Evolutionary conservation across 2,888 invertebrate species (phyloP).

Genomic region (Calameuta filiformis): DNA sequence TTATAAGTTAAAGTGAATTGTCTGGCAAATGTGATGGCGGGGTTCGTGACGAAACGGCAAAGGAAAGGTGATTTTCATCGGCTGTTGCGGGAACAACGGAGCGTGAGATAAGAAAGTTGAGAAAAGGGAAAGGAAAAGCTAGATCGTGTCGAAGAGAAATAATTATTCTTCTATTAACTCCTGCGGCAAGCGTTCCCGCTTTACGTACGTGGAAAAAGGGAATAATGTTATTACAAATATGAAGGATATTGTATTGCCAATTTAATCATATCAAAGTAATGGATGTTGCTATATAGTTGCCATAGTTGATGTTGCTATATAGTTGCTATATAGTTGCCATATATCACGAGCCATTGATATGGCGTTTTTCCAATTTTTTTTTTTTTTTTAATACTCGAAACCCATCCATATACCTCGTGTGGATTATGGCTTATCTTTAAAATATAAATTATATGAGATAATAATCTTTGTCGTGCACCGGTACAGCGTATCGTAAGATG

Average conservation of each 20-base stretch:
- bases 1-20: not conserved
- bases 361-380: not conserved
- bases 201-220: not conserved
- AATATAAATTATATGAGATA: not conserved
- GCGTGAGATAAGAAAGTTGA: not conserved
- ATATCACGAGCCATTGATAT: not conserved
- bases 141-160: not conserved
- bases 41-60: not conserved
- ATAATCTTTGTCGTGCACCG: not conserved
- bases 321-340: not conserved
- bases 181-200: not conserved
- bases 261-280: not conserved
- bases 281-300: not conserved
- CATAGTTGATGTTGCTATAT: not conserved
- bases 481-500: not conserved
- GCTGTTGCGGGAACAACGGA: not conserved
- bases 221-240: not conserved
- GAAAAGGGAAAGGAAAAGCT: not conserved
- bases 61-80: not conserved
- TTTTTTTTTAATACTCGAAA: not conserved
- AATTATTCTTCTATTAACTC: not conserved
- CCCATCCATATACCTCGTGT: not conserved
- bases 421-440: not conserved
- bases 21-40: not conserved
- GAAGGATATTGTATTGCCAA: not conserved